Base-by-base conservation (phyloP, 2,888 invertebrate species). In the Drosophila mercatorum region DNA sequence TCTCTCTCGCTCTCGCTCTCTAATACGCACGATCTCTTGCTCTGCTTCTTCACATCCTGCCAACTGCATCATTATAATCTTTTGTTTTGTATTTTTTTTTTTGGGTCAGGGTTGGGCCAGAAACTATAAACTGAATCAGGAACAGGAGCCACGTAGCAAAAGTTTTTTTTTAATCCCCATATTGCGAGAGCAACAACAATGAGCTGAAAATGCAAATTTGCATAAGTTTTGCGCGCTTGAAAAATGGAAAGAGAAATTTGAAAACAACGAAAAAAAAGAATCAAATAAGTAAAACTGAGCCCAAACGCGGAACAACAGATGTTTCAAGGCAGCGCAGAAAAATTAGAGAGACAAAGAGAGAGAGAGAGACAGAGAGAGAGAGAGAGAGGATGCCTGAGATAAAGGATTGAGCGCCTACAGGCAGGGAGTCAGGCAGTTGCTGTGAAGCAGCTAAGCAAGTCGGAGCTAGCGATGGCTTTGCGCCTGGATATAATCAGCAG, bases 31-130 rank as follows among this genome's bases (percentile, higher is more conserved):
- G 81, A 85, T 85, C 85, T 72, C 22, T 44, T 40, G 44, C 43
- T 57, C 57, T 75, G 41, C 66, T 75, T 56, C 81, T 62, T 55
- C 61, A 44, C 41, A 68, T 49, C 66, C 70, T 34, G 40, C 82
- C 75, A 65, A 60, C 68, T 70, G 74, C 77, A 72, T 72, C 80
- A 77, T 76, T 77, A 85, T 89, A 83, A 88, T 88, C 78, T 82
- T 88, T 68, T 71, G 70, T 84, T 67, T 62, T 66, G 22, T 22
- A 22, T 22, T 70, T 61, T 44, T 46, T 46, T 65, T 67, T 64
- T 53, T 60, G 46, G 55, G 41, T 66, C 79, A 67, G 83, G 84
- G 83, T 89, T 79, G 84, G 7, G 69, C 58, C 43, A 58, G 53
- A 61, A 58, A 72, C 56, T 28, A 31, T 60, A 75, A 68, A 53